A percentile compares a stretch with the other conserved stretches of the same genome.
These are phyloP conservation scores for Plebejus melissa DNA, from an alignment of 2,888 invertebrate species.

Conservation along the genomic window DNA sequence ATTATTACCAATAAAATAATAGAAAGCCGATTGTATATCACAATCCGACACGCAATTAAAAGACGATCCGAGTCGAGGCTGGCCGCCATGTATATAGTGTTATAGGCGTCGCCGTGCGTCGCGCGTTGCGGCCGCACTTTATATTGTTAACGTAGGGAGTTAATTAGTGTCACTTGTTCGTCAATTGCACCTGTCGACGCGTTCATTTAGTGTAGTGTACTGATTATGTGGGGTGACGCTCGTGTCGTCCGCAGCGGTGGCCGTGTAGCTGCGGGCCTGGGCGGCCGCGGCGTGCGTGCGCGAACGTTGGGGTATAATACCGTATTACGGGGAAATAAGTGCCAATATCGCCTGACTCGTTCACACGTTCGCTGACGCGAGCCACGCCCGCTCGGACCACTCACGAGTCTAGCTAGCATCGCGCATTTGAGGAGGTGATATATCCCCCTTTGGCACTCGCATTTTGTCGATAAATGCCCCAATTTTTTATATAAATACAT, in stretches of 20 bases:
- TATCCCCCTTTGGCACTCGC: not conserved
- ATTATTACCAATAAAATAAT: not conserved
- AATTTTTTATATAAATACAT: not conserved
- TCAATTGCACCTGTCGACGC: constrained; percentile 75
- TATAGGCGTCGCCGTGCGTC: constrained; percentile 55
- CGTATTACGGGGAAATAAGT: not conserved
- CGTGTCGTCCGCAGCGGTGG: constrained; percentile 20
- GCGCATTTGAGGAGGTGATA: constrained; percentile 2
- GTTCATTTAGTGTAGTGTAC: constrained; percentile 64
- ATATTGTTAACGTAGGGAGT: constrained; percentile 75
- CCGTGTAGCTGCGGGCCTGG: not conserved
- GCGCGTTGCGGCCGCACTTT: constrained; percentile 43
- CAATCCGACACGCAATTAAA: not conserved
- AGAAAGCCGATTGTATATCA: not conserved
- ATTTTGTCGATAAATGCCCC: constrained; percentile 1
- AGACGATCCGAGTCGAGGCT: constrained; percentile 36
- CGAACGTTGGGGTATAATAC: not conserved
- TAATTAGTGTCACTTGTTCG: constrained; percentile 76
- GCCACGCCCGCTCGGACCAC: not conserved
- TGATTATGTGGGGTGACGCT: constrained; percentile 27
- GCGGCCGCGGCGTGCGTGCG: not conserved
- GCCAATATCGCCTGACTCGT: not conserved
- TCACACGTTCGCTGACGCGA: not conserved
- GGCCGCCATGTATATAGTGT: constrained; percentile 57
- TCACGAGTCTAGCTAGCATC: not conserved